Conservation (phyloP, 2,113 vertebrate species). For the Rhinopithecus roxellana region DNA sequence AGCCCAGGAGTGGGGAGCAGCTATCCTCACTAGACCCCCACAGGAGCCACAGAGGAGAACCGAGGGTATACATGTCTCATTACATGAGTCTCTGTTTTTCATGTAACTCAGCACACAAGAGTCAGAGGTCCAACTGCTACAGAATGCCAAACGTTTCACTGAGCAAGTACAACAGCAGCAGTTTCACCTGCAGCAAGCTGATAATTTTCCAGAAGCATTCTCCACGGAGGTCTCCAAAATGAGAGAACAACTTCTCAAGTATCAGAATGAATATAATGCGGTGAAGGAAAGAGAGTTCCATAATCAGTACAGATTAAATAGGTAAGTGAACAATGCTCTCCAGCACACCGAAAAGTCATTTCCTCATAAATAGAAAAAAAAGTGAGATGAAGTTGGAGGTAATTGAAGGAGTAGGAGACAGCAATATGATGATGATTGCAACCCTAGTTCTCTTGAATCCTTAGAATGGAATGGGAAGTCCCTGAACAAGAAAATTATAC, state of each 20-base stretch:
- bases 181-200: slow-evolving; percentile 83
- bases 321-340: slow-evolving; percentile 78
- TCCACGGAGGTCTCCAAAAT: slow-evolving; percentile 84
- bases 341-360: not conserved
- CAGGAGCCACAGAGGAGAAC: not conserved
- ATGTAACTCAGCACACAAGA: slow-evolving; percentile 87
- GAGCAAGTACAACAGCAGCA: slow-evolving; percentile 85
- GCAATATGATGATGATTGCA: too few species aligned
- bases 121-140: slow-evolving; percentile 88
- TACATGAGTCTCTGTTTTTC: slow-evolving; percentile 5
- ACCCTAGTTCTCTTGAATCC: not conserved
- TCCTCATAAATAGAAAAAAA: not conserved
- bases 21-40: not conserved
- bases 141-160: slow-evolving; percentile 85
- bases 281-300: slow-evolving; percentile 82
- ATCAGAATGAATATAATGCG: slow-evolving; percentile 83
- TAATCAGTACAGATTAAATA: slow-evolving; percentile 83
- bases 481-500: not conserved
- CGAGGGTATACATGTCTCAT: not conserved
- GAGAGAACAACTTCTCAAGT: slow-evolving; percentile 86
- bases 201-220: slow-evolving; percentile 82
- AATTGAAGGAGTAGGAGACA: not conserved
- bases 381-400: not conserved
- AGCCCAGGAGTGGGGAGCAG: not conserved
- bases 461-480: not conserved